Evolutionary conservation across 2,113 vertebrate genomes (phyloP), one percentile per base, ranked within the genome.

Genomic region (Pelecanus crispus): DNA sequence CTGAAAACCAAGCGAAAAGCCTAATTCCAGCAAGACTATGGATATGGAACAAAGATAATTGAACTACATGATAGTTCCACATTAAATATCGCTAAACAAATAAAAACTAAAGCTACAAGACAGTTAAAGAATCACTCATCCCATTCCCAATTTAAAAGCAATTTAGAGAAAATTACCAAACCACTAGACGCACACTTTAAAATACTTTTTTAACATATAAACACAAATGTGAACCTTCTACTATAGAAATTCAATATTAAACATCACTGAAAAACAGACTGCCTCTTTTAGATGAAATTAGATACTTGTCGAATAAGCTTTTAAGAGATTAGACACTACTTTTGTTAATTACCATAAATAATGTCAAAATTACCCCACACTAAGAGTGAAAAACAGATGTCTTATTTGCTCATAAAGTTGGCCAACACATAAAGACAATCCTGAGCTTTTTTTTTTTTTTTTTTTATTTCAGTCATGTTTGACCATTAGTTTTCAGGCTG

Each of bases 11-110:
- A 56, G 16, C 2, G 3, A 78, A 89, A 91, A 55, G 73, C 38
- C 78, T 44, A 26, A 79, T 79, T 92, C 85, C 81, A 52, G 62
- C 56, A 75, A 73, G 56, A 31, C 72, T 62, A 34, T 22, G 50
- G 74, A 74, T 83, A 80, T 7, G n/a, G 74, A 91, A 95, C 32
- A 79, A 75, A 92, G 90, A 72, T 81, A 97, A 95, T 6, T 72
- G 74, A 93, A 92, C 85, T 85, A 82, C n/a, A 75, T 17, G 53
- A 72, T 31, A 44, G 34, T 32, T 95, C 28, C 53, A 92, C 49
- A 95, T 86, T 80, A 96, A 93, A 22, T 56, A 88, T 50, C 62
- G 40, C 62, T 52, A 49, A 58, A 45, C 62, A 92, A 96, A 94
- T 80, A 81, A 88, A 92, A 88, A 77, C 49, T 40, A 75, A 75